Percentiles rank a stretch among this genome's conserved stretches.
Evolutionary conservation across 2,888 invertebrate genomes (phyloP).

Genomic region (Brachyptera putata): DNA sequence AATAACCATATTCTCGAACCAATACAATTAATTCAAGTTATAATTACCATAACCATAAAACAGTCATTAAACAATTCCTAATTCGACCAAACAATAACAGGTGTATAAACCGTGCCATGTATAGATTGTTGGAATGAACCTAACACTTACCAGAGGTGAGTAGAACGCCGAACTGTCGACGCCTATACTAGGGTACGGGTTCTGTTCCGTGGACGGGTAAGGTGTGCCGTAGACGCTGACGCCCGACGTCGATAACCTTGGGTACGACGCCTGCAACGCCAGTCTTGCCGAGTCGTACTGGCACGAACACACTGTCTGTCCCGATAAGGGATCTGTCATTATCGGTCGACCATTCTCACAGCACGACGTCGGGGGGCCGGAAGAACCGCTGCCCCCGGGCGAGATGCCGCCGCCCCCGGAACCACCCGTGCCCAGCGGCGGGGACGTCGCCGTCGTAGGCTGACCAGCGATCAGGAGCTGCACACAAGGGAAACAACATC

Average conservation of each 20-base stretch:
- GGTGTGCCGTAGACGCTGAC: conserved; percentile 81
- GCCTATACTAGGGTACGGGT: conserved; percentile 88
- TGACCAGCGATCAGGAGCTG: conserved; percentile 70
- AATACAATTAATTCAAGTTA: too few species aligned
- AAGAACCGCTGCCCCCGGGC: conserved; percentile 41
- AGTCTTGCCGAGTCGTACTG: conserved; percentile 87
- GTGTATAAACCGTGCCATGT: too few species aligned
- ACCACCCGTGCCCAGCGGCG: conserved; percentile 55
- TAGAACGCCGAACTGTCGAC: conserved; percentile 94
- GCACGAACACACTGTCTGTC: conserved; percentile 90
- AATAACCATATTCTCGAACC: too few species aligned
- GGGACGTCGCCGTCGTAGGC: conserved; percentile 63
- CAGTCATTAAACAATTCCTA: too few species aligned
- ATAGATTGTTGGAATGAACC: too few species aligned
- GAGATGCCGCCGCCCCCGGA: conserved; percentile 43
- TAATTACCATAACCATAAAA: too few species aligned
- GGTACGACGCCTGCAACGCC: conserved; percentile 71
- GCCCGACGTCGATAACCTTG: conserved; percentile 67
- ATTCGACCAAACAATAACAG: too few species aligned
- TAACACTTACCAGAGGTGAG: conserved; percentile 89
- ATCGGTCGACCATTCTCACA: conserved; percentile 89
- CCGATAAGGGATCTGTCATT: conserved; percentile 88
- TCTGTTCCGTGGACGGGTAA: conserved; percentile 86
- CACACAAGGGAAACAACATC: not conserved
- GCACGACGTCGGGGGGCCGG: conserved; percentile 55